A percentile compares a stretch with the other conserved stretches of the same genome.
Conservation (phyloP, 92 coral and sea anemone genomes). For the Ricordea florida region DNA sequence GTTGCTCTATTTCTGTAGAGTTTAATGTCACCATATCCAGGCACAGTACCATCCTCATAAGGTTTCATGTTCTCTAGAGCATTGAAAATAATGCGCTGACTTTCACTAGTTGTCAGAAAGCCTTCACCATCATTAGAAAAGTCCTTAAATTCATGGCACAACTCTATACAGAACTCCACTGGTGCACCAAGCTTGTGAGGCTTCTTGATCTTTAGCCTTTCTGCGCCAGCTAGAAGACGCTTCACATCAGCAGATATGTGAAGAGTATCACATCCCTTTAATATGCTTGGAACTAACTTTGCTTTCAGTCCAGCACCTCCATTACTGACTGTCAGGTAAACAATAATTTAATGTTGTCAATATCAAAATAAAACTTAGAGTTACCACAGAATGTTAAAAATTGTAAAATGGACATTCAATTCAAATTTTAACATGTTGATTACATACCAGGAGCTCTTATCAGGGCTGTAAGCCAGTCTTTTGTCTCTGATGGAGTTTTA, state of each 20-base stretch:
- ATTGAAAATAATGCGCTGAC: conserved; percentile 66
- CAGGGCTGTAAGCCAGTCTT: conserved; percentile 82
- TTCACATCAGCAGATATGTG: conserved; percentile 79
- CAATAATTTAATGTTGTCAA: not conserved
- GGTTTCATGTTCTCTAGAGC: conserved; percentile 75
- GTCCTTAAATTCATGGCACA: conserved; percentile 70
- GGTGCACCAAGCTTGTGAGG: conserved; percentile 76
- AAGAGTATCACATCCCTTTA: conserved; percentile 88
- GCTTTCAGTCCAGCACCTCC: conserved; percentile 91
- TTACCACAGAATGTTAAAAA: not conserved
- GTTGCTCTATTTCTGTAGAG: conserved; percentile 78
- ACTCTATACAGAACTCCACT: conserved; percentile 77
- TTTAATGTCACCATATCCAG: conserved; percentile 83
- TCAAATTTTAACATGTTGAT: not conserved
- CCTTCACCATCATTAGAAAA: conserved; percentile 71
- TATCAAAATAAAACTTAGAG: not conserved
- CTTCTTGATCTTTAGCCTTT: conserved; percentile 77
- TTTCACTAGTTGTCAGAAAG: conserved; percentile 74
- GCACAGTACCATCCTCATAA: conserved; percentile 70
- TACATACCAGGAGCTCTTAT: conserved; percentile 88
- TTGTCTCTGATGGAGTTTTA: conserved; percentile 79
- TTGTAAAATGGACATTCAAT: not conserved
- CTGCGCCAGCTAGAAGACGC: conserved; percentile 87
- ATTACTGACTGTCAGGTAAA: conserved; percentile 46
- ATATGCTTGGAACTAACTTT: conserved; percentile 65